Evolutionary conservation across 2,797 vertebrate species (phyloP).

Genomic region (Onychomys torridus): DNA sequence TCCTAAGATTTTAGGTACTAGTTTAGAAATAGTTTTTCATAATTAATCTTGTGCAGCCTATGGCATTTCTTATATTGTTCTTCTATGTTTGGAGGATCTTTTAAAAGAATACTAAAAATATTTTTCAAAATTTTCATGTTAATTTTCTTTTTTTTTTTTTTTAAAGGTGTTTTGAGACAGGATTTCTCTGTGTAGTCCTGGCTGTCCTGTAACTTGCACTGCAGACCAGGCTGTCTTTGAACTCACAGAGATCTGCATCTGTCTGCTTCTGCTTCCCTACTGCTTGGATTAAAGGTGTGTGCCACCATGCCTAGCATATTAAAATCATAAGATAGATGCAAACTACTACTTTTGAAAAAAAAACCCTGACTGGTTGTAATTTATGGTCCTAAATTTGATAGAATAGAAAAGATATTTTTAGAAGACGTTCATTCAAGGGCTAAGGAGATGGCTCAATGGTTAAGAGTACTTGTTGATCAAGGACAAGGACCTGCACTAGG

Average conservation of each 20-base stretch:
- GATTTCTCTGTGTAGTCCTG: background rate
- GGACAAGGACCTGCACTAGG: background rate
- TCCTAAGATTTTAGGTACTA: conserved; percentile 56
- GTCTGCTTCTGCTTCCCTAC: too few relatives aligned
- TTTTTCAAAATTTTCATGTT: background rate
- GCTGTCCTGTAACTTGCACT: background rate
- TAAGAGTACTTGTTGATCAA: background rate
- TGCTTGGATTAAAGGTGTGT: background rate
- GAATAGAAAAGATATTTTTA: conserved; percentile 35
- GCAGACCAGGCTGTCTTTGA: too few relatives aligned
- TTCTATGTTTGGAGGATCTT: background rate
- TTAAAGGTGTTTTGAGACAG: background rate
- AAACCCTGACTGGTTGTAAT: conserved; percentile 24
- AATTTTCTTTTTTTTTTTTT: background rate
- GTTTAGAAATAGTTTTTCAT: conserved; percentile 49
- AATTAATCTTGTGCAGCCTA: conserved; percentile 1
- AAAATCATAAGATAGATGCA: conserved; percentile 21
- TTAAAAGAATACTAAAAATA: conserved; percentile 62
- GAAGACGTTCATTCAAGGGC: background rate
- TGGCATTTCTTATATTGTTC: conserved; percentile 3
- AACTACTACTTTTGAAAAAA: conserved; percentile 31
- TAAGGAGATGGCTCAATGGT: background rate
- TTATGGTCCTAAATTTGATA: conserved; percentile 56
- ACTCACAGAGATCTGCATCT: too few relatives aligned
- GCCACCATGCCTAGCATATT: background rate